Percentiles rank a stretch among this genome's conserved stretches.
These are phyloP conservation scores for Synanthedon formicaeformis DNA, from an alignment of 2,888 invertebrate species.

Conservation along the genomic window DNA sequence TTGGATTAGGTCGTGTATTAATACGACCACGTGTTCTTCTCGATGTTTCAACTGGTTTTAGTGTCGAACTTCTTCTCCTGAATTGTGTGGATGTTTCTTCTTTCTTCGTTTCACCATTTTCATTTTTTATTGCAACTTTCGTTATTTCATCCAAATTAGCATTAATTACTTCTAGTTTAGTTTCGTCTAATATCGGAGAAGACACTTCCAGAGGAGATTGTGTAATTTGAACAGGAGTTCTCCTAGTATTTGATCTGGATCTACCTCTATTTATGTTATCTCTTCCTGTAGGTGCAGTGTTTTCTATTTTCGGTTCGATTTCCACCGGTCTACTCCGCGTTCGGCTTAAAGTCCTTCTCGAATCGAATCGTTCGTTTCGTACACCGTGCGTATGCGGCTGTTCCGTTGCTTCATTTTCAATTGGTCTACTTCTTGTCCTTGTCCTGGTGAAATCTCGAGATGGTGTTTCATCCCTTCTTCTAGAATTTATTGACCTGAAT, in stretches of 20 bases:
- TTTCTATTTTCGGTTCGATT: slow-evolving; percentile 21
- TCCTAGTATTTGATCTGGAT: slow-evolving; percentile 23
- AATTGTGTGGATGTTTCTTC: slow-evolving; percentile 30
- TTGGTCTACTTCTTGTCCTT: slow-evolving; percentile 35
- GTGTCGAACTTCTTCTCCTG: slow-evolving; percentile 36
- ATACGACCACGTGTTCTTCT: slow-evolving; percentile 34
- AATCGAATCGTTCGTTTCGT: slow-evolving; percentile 49
- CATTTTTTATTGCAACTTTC: slow-evolving; percentile 15
- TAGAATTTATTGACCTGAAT: slow-evolving; percentile 35
- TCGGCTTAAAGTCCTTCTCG: slow-evolving; percentile 43
- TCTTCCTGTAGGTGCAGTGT: slow-evolving; percentile 19
- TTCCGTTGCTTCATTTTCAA: slow-evolving; percentile 16
- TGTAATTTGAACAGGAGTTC: slow-evolving; percentile 17
- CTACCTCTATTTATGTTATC: slow-evolving; percentile 31
- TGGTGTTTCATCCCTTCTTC: slow-evolving; percentile 34
- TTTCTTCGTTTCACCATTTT: slow-evolving; percentile 11
- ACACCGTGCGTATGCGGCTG: slow-evolving; percentile 21
- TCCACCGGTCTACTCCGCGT: slow-evolving; percentile 35
- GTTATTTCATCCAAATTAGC: slow-evolving; percentile 34
- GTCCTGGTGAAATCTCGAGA: slow-evolving; percentile 13
- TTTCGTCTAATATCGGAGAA: slow-evolving; percentile 30
- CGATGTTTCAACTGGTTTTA: slow-evolving; percentile 28
- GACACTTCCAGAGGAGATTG: slow-evolving; percentile 21
- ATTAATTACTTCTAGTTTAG: slow-evolving; percentile 36
- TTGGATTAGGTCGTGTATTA: slow-evolving; percentile 31